Evolutionary conservation across 2,797 vertebrate genomes (phyloP).

Genomic region (Hybognathus amarus): DNA sequence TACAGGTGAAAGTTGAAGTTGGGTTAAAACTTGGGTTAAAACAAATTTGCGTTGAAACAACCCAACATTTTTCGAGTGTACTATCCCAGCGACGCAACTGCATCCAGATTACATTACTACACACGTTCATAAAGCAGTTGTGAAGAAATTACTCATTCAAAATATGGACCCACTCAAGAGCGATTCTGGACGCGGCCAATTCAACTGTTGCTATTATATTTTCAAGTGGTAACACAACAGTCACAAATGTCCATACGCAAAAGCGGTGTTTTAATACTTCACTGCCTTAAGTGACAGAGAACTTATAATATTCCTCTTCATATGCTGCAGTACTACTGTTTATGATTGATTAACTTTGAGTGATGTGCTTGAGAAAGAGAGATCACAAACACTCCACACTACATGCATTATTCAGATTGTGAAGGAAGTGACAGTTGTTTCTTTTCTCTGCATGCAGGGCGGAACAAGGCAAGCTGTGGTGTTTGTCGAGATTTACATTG

Average conservation of each 20-base stretch:
- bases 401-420: conserved; percentile 70
- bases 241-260: not conserved
- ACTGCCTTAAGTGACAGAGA: not conserved
- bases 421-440: conserved; percentile 61
- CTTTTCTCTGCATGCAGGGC: conserved; percentile 57
- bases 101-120: not conserved
- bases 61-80: too few relatives aligned
- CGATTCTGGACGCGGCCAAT: not conserved
- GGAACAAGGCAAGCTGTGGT: conserved; percentile 49
- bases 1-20: too few relatives aligned
- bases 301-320: conserved; percentile 5
- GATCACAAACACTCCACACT: conserved; percentile 38
- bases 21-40: too few relatives aligned
- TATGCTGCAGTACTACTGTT: not conserved
- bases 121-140: not conserved
- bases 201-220: not conserved
- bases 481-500: conserved; percentile 64
- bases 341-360: conserved; percentile 39
- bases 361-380: conserved; percentile 19
- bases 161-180: not conserved
- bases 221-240: not conserved
- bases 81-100: too few relatives aligned
- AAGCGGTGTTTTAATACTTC: not conserved
- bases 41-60: too few relatives aligned
- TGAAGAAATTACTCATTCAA: not conserved